These are phyloP conservation scores for Apodemus sylvaticus DNA, from an alignment of 2,113 vertebrate species.

Conservation along the genomic window DNA sequence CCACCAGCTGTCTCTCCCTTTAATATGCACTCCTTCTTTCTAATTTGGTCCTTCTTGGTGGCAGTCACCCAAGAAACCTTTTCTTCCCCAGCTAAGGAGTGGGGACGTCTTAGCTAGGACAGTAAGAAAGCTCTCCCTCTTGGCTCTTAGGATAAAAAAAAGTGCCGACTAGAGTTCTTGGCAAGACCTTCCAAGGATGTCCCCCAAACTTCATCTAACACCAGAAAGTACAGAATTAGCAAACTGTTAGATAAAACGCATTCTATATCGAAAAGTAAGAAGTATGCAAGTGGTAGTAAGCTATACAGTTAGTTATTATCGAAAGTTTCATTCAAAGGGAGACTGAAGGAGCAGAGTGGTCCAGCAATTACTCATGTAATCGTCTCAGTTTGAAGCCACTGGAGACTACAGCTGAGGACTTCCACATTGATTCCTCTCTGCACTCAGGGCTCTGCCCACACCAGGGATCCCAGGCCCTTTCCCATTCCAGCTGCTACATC, in stretches of 20 bases:
- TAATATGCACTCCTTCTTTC: not conserved
- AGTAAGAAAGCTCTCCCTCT: no score
- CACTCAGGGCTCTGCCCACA: no score
- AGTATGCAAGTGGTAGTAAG: not conserved
- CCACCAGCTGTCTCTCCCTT: not conserved
- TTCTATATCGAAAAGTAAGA: not conserved
- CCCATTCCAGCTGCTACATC: no score
- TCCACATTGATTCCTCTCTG: not conserved
- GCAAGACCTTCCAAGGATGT: not conserved
- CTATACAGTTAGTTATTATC: not conserved
- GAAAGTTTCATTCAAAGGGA: not conserved
- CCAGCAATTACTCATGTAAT: not conserved
- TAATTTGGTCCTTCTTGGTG: not conserved
- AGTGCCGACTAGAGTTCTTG: not conserved
- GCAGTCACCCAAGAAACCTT: no score
- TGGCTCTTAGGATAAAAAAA: not conserved
- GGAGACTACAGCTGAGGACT: not conserved
- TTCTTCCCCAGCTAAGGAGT: not conserved
- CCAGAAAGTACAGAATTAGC: not conserved
- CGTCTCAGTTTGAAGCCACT: not conserved
- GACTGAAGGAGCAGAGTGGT: accelerated
- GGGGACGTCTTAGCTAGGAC: no score
- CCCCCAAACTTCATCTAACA: not conserved
- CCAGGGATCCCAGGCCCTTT: not conserved
- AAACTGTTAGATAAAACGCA: not conserved